Conservation (phyloP, 2,113 vertebrate genomes). For the Rynchops niger region DNA sequence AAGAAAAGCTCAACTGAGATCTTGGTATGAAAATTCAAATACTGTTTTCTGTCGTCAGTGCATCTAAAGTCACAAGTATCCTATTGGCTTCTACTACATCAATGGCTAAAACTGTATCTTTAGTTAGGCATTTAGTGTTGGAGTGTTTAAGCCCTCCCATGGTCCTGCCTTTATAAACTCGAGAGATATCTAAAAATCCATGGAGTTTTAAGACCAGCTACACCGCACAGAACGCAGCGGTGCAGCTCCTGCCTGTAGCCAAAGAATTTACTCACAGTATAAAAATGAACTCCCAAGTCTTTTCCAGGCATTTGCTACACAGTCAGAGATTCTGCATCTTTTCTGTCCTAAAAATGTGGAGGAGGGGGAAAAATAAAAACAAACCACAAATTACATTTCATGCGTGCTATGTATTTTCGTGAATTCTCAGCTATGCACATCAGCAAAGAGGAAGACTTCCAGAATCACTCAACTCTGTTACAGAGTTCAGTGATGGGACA, state of each 20-base stretch:
- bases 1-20: neutral
- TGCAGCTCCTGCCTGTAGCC: neutral
- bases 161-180: neutral
- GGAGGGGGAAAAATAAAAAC: neutral
- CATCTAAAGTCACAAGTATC: neutral
- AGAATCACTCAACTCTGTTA: neutral
- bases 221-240: neutral
- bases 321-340: neutral
- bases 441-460: neutral
- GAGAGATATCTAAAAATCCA: neutral
- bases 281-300: neutral
- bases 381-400: neutral
- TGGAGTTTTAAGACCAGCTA: neutral
- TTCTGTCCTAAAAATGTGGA: neutral
- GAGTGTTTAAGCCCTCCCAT: neutral
- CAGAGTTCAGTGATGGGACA: neutral
- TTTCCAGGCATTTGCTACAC: neutral
- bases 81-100: neutral
- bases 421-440: neutral
- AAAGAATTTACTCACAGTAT: neutral
- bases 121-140: neutral
- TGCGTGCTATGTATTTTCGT: neutral
- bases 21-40: accelerated
- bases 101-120: neutral
- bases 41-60: neutral